Percentiles rank a stretch among this genome's conserved stretches.
These are phyloP conservation scores for Pelvicachromis taeniatus DNA, from an alignment of 2,113 vertebrate genomes.

Conservation along the genomic window DNA sequence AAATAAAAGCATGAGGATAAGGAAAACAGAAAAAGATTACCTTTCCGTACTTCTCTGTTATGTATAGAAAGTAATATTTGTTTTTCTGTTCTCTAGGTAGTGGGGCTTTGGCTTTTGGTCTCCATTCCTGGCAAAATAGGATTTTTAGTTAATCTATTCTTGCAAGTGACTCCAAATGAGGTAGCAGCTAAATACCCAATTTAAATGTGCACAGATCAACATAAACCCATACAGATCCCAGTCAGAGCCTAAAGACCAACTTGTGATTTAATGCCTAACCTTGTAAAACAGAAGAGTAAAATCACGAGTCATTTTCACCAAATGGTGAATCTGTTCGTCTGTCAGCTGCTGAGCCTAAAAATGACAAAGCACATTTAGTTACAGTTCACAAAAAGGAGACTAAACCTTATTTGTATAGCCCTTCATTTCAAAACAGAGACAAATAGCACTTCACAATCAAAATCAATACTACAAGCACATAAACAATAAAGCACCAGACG, in stretches of 20 bases:
- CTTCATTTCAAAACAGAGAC: constrained; percentile 3
- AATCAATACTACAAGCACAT: constrained; percentile 36
- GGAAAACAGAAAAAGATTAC: background rate
- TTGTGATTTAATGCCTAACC: constrained; percentile 62
- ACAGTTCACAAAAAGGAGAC: background rate
- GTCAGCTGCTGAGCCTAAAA: constrained; percentile 82
- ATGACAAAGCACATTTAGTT: background rate
- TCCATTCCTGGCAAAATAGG: background rate
- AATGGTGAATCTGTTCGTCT: constrained; percentile 72
- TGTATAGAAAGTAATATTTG: background rate
- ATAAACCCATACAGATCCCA: background rate
- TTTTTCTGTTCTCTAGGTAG: background rate
- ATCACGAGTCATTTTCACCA: constrained; percentile 89
- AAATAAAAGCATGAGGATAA: background rate
- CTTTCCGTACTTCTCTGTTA: background rate
- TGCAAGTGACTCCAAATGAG: background rate
- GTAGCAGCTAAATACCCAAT: background rate
- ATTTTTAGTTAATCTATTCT: background rate
- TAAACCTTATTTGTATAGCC: constrained; percentile 16
- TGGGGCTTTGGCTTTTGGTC: background rate
- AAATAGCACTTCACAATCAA: background rate
- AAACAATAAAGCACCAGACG: constrained; percentile 4
- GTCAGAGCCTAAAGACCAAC: background rate
- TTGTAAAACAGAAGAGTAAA: constrained; percentile 93
- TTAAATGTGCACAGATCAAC: background rate